Base-by-base conservation (phyloP, 2,113 vertebrate species). In the Petromus typicus region DNA sequence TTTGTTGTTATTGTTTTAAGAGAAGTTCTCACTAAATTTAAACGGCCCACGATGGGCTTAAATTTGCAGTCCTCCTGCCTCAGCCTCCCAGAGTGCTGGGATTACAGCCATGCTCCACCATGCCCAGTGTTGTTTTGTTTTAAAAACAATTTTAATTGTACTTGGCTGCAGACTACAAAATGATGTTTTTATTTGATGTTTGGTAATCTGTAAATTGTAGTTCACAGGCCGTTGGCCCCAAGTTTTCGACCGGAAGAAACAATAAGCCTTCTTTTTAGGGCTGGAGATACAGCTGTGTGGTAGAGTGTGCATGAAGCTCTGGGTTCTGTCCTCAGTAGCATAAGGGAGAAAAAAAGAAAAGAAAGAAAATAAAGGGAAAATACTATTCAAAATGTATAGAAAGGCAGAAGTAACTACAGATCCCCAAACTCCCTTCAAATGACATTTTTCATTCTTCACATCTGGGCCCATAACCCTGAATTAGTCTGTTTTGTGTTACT, bases 81-180 rank as follows among this genome's bases (percentile, higher is more conserved):
- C 45, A 51, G 43, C 16, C 16, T 34, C 17, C 16, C 30, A 51
- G 45, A 30, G 25, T 75, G 75, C 45, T 51, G 7, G 45, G 30
- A 78, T 32, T 78, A 51, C 37, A 78, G 71, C 40, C 34, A 37
- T 69, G 66, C n/a, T 69, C 22, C 7, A 37, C 34, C 66, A 69
- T 37, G n/a, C 71, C 71, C 40, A 45, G 10, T 30, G 79, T 87
- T 88, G 54, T 61, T 90, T 43, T 91, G 9, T 40, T 61, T 37
- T 80, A 66, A 40, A 9, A 87, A 84, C 3, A 57, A 75, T 80
- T 81, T 32, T 73, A 88, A 75, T 64, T 91, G 81, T 90, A 78
- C 78, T 87, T 90, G 83, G 17, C 32, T 85, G 48, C 23, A 90
- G 69, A 86, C 61, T 95, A 7, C 27, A 86, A 89, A 95, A 90